phyloP scores from a whole-genome alignment of 2,113 vertebrate genomes.

The Acanthisitta chloris region DNA sequence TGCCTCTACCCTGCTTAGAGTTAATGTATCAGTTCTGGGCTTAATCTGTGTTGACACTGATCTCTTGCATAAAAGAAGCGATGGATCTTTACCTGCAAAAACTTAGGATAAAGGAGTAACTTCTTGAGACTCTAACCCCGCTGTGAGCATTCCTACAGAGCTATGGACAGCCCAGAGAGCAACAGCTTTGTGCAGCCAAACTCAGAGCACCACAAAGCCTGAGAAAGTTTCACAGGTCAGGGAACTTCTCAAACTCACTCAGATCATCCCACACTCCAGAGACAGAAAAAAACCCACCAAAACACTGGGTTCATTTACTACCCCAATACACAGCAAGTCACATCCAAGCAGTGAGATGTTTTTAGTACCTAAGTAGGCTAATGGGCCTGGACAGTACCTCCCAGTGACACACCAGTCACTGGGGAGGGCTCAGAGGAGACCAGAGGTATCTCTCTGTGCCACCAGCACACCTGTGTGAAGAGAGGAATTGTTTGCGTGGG shows the following conservation, averaged over 20 bases:
- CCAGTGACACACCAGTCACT: not conserved
- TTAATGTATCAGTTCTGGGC: not conserved
- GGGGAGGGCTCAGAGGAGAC: not conserved
- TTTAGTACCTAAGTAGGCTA: not conserved
- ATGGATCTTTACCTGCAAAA: not conserved
- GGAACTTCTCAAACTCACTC: not conserved
- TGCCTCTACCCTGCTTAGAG: not conserved
- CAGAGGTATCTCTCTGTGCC: not conserved
- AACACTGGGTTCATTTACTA: not conserved
- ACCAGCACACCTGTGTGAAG: not conserved
- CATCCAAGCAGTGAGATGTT: not conserved
- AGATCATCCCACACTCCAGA: not conserved
- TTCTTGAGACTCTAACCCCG: not conserved
- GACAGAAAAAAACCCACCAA: accelerated
- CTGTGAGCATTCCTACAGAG: not conserved
- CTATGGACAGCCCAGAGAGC: not conserved
- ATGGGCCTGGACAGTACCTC: not conserved
- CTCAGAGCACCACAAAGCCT: not conserved
- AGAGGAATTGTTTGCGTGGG: not conserved
- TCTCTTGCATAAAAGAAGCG: not conserved
- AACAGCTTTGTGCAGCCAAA: not conserved
- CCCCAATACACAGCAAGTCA: accelerated
- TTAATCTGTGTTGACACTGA: not conserved
- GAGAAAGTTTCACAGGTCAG: not conserved
- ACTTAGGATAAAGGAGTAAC: not conserved